Base-by-base conservation (phyloP, 2,888 invertebrate genomes). In the Kryphioiulus occultus region DNA sequence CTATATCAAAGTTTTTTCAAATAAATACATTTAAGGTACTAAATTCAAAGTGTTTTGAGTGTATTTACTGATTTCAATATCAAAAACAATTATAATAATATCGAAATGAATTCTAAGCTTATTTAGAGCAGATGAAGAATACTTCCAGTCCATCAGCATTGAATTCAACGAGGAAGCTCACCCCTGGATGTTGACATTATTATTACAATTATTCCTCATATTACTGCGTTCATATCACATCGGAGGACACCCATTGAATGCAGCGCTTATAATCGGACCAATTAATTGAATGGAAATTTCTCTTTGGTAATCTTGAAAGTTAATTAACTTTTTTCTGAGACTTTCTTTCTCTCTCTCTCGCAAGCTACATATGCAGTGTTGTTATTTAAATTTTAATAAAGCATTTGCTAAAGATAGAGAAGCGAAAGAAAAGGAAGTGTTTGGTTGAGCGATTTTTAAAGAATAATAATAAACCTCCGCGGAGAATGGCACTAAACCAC, bases 271-370 rank as follows among this genome's bases (percentile, higher is more conserved):
- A 44, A 44, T 44, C 1, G 12, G 68, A 68, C 85, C 85, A 85
- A 85, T 85, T 85, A 84, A 85, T 85, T 85, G 85, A 26, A 85
- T 35, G 85, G 30, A 85, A 85, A 30, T 85, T 85, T 68, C 26
- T 42, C 39, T 22, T 35, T 42, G n/a, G 9, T 85, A 85, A 39
- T 85, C 85, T 85, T 85, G 85, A 85, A 85, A 85, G 32, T 85
- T 85, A 85, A 85, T 85, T 85, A 32, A 85, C 85, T 85, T 85
- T 85, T 85, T 85, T 85, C 85, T 42, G 35, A n/a, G 42, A 17
- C 22, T 39, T n/a, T 7, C n/a, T n/a, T n/a, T n/a, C n/a, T n/a
- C n/a, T 35, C 35, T 35, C n/a, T 42, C 35, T 85, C 68, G 7
- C 26, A 68, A 68, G 68, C 26, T 68, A 26, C 26, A 12, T 26